Evolutionary conservation across 2,797 vertebrate genomes (phyloP).

Genomic region (Siniperca scherzeri): DNA sequence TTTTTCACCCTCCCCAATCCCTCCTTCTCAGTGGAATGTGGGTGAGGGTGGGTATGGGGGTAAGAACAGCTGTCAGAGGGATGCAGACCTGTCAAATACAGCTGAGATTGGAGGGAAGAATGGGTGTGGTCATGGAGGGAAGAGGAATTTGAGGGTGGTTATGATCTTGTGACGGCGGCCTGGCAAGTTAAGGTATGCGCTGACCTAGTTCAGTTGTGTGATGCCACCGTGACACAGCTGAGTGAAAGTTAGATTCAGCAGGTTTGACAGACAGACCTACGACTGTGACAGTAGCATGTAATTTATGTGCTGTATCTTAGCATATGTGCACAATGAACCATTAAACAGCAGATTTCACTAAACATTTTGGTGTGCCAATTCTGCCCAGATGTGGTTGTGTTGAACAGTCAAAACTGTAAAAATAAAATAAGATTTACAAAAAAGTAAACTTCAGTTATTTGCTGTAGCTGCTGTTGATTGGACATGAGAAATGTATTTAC

Average conservation of each 20-base stretch:
- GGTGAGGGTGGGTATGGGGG: constrained; percentile 21
- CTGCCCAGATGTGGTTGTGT: not conserved
- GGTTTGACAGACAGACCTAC: constrained; percentile 7
- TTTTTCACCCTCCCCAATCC: constrained; percentile 37
- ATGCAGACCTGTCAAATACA: not conserved
- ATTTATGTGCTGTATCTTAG: not conserved
- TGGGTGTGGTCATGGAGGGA: constrained; percentile 20
- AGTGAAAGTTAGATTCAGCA: constrained; percentile 3
- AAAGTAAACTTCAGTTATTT: not conserved
- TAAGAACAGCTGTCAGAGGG: constrained; percentile 69
- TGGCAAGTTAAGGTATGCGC: constrained; percentile 22
- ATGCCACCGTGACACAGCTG: constrained; percentile 50
- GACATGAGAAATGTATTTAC: not conserved
- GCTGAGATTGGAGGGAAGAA: constrained; percentile 33
- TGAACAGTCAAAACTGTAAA: not conserved
- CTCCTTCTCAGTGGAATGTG: constrained; percentile 58
- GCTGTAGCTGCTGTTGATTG: not conserved
- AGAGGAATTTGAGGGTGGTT: not conserved
- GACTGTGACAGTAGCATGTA: not conserved
- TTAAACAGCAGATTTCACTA: not conserved
- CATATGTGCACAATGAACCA: not conserved
- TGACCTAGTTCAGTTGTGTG: constrained; percentile 23
- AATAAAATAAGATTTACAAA: not conserved
- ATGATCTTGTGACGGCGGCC: not conserved
- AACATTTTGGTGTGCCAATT: not conserved